These are phyloP conservation scores for Gambusia affinis DNA, from an alignment of 2,113 vertebrate species.

Conservation along the genomic window DNA sequence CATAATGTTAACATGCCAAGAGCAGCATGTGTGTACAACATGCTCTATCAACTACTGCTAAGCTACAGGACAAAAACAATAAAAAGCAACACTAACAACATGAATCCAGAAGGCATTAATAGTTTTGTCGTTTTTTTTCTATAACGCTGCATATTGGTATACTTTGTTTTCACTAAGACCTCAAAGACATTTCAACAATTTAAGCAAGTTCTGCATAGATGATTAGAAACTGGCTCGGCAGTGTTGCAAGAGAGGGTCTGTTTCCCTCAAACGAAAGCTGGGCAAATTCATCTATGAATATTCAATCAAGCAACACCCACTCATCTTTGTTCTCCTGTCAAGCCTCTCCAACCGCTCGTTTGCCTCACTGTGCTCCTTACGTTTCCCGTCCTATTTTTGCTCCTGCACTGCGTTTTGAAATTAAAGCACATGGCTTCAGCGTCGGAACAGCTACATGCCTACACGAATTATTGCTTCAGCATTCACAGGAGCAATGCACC, in stretches of 20 bases:
- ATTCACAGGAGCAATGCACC: constrained; percentile 42
- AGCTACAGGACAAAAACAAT: constrained; percentile 8
- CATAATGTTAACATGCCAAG: constrained; percentile 49
- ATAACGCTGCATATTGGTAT: neutral
- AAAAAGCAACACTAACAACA: neutral
- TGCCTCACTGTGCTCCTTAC: neutral
- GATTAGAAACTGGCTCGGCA: neutral
- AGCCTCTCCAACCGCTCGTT: neutral
- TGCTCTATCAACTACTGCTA: constrained; percentile 16
- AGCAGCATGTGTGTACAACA: constrained; percentile 26
- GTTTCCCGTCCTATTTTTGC: constrained; percentile 1
- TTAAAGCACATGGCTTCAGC: constrained; percentile 34
- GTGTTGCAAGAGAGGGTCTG: neutral
- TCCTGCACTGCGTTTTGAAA: constrained; percentile 13
- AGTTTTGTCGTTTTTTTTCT: neutral
- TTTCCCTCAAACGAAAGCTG: neutral
- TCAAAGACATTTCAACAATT: neutral
- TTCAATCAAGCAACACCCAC: neutral
- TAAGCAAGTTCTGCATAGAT: neutral
- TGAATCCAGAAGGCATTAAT: neutral
- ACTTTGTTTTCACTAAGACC: neutral
- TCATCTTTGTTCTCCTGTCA: neutral
- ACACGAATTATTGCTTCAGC: constrained; percentile 10
- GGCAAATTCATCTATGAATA: neutral
- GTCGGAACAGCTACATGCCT: neutral